Percentiles rank a stretch among this genome's conserved stretches.
Conservation (phyloP, 2,888 invertebrate genomes). For the Mimas tiliae region DNA sequence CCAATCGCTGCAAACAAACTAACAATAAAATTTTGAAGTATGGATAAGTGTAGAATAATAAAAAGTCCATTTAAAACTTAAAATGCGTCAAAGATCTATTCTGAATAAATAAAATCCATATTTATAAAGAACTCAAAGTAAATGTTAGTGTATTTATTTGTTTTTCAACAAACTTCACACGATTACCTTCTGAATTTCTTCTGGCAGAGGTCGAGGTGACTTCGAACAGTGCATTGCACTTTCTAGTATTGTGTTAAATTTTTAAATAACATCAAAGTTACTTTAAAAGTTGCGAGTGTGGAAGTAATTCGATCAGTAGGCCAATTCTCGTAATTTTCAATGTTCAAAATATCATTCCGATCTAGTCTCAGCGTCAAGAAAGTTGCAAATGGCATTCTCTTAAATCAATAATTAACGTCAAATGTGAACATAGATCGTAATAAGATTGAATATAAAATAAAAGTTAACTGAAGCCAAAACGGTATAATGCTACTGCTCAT, state of each 20-base stretch:
- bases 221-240: neutral
- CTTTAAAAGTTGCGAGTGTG: neutral
- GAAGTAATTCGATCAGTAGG: neutral
- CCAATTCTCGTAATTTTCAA: too few species aligned
- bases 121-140: neutral
- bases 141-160: neutral
- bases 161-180: neutral
- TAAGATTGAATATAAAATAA: too few species aligned
- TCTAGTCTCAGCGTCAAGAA: too few species aligned
- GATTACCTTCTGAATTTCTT: conserved; percentile 5
- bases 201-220: conserved; percentile 7
- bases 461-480: too few species aligned
- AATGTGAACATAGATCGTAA: too few species aligned
- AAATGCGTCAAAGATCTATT: neutral
- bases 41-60: neutral
- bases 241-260: neutral
- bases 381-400: too few species aligned
- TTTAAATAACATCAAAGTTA: neutral
- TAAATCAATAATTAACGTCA: too few species aligned
- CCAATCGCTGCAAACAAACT: too few species aligned
- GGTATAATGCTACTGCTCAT: too few species aligned
- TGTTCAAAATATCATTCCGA: too few species aligned
- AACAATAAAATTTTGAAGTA: too few species aligned
- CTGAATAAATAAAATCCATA: neutral
- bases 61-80: neutral